Evolutionary conservation across 2,797 vertebrate genomes (phyloP).

Genomic region (Podarcis siculus): DNA sequence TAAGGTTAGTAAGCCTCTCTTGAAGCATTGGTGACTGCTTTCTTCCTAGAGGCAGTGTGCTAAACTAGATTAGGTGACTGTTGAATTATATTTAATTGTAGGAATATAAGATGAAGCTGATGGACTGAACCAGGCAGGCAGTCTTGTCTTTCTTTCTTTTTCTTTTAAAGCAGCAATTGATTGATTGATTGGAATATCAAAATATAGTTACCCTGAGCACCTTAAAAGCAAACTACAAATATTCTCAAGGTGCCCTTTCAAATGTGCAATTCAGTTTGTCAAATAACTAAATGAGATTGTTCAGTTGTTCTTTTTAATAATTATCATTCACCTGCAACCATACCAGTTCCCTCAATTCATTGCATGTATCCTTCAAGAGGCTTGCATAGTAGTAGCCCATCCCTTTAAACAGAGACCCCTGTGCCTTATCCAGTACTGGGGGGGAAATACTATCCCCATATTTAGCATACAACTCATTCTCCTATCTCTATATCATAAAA

Average conservation of each 20-base stretch:
- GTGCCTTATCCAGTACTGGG: background rate
- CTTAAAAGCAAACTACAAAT: background rate
- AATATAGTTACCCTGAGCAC: background rate
- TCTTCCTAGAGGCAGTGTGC: constrained; percentile 18
- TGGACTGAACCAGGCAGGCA: background rate
- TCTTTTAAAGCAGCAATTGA: too few species aligned
- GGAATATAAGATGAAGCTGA: background rate
- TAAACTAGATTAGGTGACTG: constrained; percentile 49
- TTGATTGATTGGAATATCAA: background rate
- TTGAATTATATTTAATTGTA: constrained; percentile 47
- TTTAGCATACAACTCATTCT: background rate
- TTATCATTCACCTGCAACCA: background rate
- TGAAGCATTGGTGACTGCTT: constrained; percentile 62
- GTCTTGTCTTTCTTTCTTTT: background rate
- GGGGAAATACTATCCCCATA: background rate
- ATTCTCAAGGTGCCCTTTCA: background rate
- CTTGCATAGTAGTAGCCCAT: background rate
- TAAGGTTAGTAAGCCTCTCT: constrained; percentile 43
- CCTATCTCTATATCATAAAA: background rate
- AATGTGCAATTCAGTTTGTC: background rate
- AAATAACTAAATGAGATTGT: background rate
- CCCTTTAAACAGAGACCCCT: background rate
- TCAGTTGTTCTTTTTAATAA: background rate
- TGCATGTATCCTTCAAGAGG: background rate
- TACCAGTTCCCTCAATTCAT: background rate